Conservation (phyloP, 2,113 vertebrate genomes). For the Chaetura pelagica region DNA sequence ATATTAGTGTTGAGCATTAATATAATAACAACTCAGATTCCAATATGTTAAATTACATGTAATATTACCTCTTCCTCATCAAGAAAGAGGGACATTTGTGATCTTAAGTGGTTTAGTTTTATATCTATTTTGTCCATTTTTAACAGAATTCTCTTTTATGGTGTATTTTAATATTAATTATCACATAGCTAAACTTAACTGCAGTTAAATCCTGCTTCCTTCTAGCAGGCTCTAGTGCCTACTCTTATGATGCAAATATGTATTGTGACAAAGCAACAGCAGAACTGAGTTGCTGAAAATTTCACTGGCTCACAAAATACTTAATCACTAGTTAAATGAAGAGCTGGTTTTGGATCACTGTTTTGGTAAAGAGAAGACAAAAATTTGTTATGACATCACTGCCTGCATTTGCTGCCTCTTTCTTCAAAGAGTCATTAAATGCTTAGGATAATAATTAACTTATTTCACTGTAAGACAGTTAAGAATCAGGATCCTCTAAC, state of each 20-base stretch:
- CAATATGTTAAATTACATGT: not conserved
- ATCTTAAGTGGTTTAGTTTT: not conserved
- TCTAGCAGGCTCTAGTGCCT: not conserved
- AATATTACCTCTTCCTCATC: not conserved
- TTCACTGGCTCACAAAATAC: not conserved
- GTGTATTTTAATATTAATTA: not conserved
- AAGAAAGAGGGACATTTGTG: not conserved
- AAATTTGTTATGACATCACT: not conserved
- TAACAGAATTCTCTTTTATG: not conserved
- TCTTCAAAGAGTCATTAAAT: not conserved
- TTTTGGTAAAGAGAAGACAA: not conserved
- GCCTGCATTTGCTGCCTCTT: not conserved
- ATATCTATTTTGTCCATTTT: not conserved
- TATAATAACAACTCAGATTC: not conserved
- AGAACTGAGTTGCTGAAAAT: not conserved
- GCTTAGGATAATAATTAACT: not conserved
- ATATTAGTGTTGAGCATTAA: not conserved
- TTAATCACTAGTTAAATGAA: not conserved
- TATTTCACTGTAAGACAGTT: not conserved
- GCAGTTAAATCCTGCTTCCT: not conserved
- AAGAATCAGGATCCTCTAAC: not conserved
- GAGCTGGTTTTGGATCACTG: not conserved
- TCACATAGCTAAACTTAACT: not conserved
- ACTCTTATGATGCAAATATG: not conserved
- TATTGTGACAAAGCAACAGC: not conserved